Base-by-base conservation (phyloP, 2,888 invertebrate species). In the Ellobium chinense region DNA sequence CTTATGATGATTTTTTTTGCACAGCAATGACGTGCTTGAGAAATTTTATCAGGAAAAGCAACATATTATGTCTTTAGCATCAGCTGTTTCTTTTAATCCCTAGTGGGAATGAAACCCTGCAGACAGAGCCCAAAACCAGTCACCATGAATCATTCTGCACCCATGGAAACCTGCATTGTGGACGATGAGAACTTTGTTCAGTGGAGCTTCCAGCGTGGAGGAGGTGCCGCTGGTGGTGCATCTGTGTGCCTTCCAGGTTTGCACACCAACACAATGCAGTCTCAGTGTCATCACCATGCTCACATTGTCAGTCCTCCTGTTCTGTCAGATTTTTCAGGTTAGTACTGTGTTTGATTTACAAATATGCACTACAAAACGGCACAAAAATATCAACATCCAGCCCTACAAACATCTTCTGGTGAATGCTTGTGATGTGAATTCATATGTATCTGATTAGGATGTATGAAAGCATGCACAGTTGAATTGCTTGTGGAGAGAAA, bases 281-380 rank as follows among this genome's bases (percentile, higher is more conserved):
- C 60, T 27, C 80, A 68, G 21, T 74, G 74, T 46, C 74, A 68
- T 39, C 72, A 46, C 54, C 74, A 69, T n/a, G 63, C 65, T 31
- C 46, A 72, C 34, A 39, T 54, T 12, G 34, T 80, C 31, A 74
- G 80, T 56, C 80, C 80, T 4, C 80, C 80, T 36, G 74, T 80
- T 5, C 31, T 80, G n/a, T 80, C 80, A 39, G 74, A 80, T 29
- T 75, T 75, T 56, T 80, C 80, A 68, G 69, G 80, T 80, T n/a
- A 74, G 34, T 62, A 14, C 12, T 27, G n/a, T n/a, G n/a, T n/a
- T n/a, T n/a, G n/a, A n/a, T n/a, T n/a, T n/a, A n/a, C n/a, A n/a
- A n/a, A n/a, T n/a, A n/a, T n/a, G n/a, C n/a, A n/a, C n/a, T n/a
- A n/a, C n/a, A n/a, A n/a, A n/a, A n/a, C n/a, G n/a, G n/a, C n/a